phyloP scores from a whole-genome alignment of 2,113 vertebrate genomes.

The Cynocephalus volans region DNA sequence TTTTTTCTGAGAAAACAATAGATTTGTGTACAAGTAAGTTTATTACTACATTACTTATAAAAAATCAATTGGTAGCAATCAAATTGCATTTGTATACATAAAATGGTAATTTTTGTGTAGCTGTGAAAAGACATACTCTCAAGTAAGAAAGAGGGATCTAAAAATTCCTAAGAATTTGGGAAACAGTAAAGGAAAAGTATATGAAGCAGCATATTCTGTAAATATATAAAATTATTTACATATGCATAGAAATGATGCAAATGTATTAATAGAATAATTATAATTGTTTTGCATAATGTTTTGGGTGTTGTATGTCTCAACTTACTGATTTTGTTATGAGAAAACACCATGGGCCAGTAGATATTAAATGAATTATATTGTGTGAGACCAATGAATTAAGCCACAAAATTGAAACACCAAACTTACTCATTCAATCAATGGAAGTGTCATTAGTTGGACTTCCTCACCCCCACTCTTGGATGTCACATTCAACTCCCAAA shows the following conservation, averaged over 20 bases:
- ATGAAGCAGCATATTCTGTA: neutral
- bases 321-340: neutral
- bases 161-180: neutral
- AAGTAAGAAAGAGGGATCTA: neutral
- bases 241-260: neutral
- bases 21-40: conserved; percentile 1
- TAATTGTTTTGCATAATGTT: neutral
- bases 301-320: neutral
- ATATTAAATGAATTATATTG: neutral
- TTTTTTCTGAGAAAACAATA: conserved; percentile 67
- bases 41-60: neutral
- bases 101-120: neutral
- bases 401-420: neutral
- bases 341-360: neutral
- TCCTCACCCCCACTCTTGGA: neutral
- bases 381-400: neutral
- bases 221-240: neutral
- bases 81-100: neutral
- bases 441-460: accelerated
- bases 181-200: neutral
- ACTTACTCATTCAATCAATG: too few species aligned
- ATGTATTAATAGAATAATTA: neutral
- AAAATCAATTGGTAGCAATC: neutral
- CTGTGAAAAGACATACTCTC: neutral
- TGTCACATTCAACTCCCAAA: neutral